Base-by-base conservation (phyloP, 2,797 vertebrate genomes). In the Gallinago solitaria region DNA sequence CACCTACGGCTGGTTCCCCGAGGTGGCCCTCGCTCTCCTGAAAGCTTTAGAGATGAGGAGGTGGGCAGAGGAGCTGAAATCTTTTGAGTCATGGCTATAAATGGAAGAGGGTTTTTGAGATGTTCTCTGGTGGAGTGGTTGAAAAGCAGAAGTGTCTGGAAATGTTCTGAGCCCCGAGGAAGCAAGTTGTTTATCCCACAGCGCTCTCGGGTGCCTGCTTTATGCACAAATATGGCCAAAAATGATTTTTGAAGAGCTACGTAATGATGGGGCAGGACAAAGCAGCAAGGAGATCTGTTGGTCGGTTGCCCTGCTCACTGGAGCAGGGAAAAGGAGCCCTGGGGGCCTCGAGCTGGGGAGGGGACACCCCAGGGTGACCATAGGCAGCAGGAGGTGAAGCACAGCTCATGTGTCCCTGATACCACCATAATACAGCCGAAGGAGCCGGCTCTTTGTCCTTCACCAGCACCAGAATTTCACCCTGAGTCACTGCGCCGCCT, bases 141-240 rank as follows among this genome's bases (percentile, higher is more conserved):
- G 74, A 81, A 92, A 94, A 80, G 51, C 59, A n/a, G 6, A 73
- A 86, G 43, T 7, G 1, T 79, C 69, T 87, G 74, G 43, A 88
- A 82, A n/a, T n/a, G 33, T 53, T 81, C 65, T 64, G 59, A 89
- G 76, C 1, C 1, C 54, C 24, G 33, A 61, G n/a, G 47, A 95
- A 89, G 83, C 37, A 73, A 86, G 28, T 81, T 83, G 65, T 81
- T 94, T 43, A 60, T 71, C 41, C 32, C 0, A 0, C 45, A 64
- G 80, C 27, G 35, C 28, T 71, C 63, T 61, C 11, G 10, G 67
- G 51, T 63, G 47, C 67, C 57, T 57, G 47, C 32, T 84, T 69
- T 84, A 84, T 92, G 94, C 43, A 87, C 83, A 93, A 89, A 93
- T 90, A 93, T 71, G 87, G 78, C 67, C 43, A 94, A 82, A 92